Percentiles rank a stretch among this genome's conserved stretches.
Conservation (phyloP, 1,140 invertebrate species). For the Eumeta japonica region DNA sequence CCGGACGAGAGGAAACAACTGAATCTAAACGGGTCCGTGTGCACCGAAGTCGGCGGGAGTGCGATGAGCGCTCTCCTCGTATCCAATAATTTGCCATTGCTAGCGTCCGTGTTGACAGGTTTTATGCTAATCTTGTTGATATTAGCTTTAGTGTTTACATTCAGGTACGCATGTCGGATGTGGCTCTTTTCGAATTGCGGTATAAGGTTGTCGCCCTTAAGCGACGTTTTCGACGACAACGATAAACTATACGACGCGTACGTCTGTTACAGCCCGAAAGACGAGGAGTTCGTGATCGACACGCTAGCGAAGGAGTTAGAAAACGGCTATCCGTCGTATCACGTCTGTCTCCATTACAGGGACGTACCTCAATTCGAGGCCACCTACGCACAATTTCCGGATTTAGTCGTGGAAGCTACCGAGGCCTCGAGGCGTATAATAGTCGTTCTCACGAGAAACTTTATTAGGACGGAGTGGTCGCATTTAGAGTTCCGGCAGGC, state of each 20-base stretch:
- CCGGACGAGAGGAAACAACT: conserved; percentile 60
- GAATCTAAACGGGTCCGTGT: conserved; percentile 67
- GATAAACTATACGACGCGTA: conserved; percentile 88
- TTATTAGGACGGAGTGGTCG: conserved; percentile 84
- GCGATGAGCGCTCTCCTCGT: conserved; percentile 69
- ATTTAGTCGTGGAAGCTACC: conserved; percentile 81
- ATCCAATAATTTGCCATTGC: conserved; percentile 73
- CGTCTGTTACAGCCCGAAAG: conserved; percentile 84
- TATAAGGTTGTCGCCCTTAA: conserved; percentile 72
- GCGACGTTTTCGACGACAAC: conserved; percentile 72
- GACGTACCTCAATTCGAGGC: conserved; percentile 82
- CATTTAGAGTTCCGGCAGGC: conserved; percentile 78
- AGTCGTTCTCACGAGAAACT: conserved; percentile 77
- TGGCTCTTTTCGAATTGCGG: conserved; percentile 84
- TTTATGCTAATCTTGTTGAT: conserved; percentile 72
- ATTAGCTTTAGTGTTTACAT: conserved; percentile 73
- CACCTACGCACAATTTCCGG: conserved; percentile 65
- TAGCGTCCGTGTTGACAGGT: conserved; percentile 70
- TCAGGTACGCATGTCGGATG: conserved; percentile 77
- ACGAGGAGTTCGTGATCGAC: conserved; percentile 82
- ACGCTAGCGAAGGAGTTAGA: conserved; percentile 79
- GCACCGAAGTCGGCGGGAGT: conserved; percentile 64
- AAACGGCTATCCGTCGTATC: conserved; percentile 67
- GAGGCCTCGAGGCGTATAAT: conserved; percentile 80
- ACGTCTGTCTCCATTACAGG: conserved; percentile 80